Evolutionary conservation across 2,888 invertebrate species (phyloP).

Genomic region (Zonitis immaculata): DNA sequence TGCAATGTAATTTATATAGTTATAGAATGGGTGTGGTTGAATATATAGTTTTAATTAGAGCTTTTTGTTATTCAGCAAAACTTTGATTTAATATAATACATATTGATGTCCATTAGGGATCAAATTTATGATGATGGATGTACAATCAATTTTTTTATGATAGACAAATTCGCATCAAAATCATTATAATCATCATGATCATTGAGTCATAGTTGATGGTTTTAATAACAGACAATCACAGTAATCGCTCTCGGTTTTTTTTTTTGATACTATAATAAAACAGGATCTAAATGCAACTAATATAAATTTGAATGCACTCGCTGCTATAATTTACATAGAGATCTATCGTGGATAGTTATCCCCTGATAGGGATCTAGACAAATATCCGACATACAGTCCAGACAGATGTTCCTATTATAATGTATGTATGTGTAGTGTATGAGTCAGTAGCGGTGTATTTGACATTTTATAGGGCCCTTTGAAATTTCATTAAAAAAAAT

Average conservation of each 20-base stretch:
- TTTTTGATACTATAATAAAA: not conserved
- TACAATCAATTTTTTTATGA: not conserved
- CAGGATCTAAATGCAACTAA: conserved; percentile 9
- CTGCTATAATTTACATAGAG: conserved; percentile 27
- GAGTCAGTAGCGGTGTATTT: conserved; percentile 12
- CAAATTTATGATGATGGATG: too few species aligned
- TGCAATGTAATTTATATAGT: not conserved
- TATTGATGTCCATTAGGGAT: too few species aligned
- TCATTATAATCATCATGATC: not conserved
- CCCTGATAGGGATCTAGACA: conserved; percentile 13
- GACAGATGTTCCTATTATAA: conserved; percentile 19
- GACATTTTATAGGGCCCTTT: not conserved
- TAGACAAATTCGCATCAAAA: too few species aligned
- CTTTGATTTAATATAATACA: too few species aligned
- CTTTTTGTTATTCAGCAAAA: not conserved
- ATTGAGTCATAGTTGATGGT: not conserved
- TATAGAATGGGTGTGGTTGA: not conserved
- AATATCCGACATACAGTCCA: not conserved
- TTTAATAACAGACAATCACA: not conserved
- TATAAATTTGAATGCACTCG: conserved; percentile 27
- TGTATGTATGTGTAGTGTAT: not conserved
- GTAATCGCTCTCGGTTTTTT: not conserved
- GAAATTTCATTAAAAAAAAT: not conserved
- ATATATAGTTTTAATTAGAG: not conserved
- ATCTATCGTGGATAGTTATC: conserved; percentile 14